Percentiles rank a stretch among this genome's conserved stretches.
Evolutionary conservation across 2,113 vertebrate species (phyloP).

Genomic region (Menidia beryllina): DNA sequence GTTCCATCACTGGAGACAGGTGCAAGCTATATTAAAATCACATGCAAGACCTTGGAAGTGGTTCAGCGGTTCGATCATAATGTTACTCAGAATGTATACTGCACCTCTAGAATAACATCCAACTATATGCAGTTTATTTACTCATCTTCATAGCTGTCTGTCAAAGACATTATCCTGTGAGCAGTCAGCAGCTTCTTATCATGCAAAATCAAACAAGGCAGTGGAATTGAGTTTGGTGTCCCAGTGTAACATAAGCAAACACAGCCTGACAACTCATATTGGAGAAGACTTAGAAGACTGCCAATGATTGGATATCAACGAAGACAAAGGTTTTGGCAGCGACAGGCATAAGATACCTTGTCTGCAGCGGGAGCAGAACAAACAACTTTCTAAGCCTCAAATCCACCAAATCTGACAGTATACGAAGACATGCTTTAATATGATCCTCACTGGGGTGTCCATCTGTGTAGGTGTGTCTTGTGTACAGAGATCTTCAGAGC

Average conservation of each 20-base stretch:
- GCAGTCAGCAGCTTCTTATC: conserved; percentile 71
- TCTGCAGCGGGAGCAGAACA: conserved; percentile 64
- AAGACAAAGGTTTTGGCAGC: conserved; percentile 50
- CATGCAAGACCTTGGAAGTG: conserved; percentile 3
- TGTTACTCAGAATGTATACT: conserved; percentile 21
- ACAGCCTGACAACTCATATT: conserved; percentile 75
- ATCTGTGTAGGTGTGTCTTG: conserved; percentile 43
- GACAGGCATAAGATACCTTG: conserved; percentile 55
- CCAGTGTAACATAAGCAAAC: conserved; percentile 76
- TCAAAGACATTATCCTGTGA: conserved; percentile 69
- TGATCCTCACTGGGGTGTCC: conserved; percentile 51
- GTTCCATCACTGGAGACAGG: conserved; percentile 1
- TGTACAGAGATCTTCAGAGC: conserved; percentile 6
- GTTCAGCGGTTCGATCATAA: neutral
- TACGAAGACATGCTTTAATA: conserved; percentile 44
- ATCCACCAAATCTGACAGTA: conserved; percentile 66
- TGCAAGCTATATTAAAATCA: conserved; percentile 19
- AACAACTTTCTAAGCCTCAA: conserved; percentile 64
- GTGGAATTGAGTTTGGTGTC: conserved; percentile 76
- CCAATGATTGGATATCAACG: conserved; percentile 52
- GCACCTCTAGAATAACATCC: conserved; percentile 33
- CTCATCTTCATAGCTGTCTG: conserved; percentile 66
- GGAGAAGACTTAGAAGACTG: conserved; percentile 69
- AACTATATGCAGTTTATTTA: conserved; percentile 52
- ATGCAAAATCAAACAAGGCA: conserved; percentile 80